phyloP scores from a whole-genome alignment of 2,888 invertebrate species.

The Rhabditoides inermis region DNA sequence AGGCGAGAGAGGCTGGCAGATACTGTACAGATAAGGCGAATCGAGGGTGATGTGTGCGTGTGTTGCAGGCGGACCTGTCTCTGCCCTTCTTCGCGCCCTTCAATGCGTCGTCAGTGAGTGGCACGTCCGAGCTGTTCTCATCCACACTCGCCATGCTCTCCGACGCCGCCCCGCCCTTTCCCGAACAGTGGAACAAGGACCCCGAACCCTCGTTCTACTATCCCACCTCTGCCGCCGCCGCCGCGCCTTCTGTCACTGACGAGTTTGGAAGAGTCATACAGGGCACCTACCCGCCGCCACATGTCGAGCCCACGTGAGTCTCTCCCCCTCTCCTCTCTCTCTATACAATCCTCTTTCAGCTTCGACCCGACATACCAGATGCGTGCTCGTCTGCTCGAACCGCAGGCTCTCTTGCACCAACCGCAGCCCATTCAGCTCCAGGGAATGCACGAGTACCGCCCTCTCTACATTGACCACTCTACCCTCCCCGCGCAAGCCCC shows the following conservation, averaged over 20 bases:
- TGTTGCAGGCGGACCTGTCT: too few species aligned
- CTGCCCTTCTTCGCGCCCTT: too few species aligned
- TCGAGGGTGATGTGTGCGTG: too few species aligned
- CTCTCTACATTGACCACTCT: neutral
- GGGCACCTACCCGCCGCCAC: slow-evolving; percentile 2
- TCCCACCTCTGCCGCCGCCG: neutral
- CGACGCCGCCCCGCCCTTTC: slow-evolving; percentile 11
- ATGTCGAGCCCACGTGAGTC: too few species aligned
- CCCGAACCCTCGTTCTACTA: neutral
- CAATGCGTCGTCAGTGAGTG: slow-evolving; percentile 20
- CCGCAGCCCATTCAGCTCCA: neutral
- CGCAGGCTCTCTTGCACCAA: too few species aligned
- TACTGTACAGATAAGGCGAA: too few species aligned
- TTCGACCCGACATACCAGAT: too few species aligned
- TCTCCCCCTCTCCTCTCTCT: too few species aligned
- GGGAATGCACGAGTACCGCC: neutral
- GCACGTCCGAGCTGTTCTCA: slow-evolving; percentile 28
- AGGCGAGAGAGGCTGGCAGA: too few species aligned
- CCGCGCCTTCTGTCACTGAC: neutral
- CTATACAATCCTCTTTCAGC: too few species aligned
- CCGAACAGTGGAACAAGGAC: neutral
- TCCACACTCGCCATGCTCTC: slow-evolving; percentile 34
- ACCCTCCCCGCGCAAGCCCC: neutral
- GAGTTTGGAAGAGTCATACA: slow-evolving; percentile 1
- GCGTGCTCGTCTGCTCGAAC: too few species aligned